Conservation (phyloP, 2,113 vertebrate species). For the Nothocercus julius region DNA sequence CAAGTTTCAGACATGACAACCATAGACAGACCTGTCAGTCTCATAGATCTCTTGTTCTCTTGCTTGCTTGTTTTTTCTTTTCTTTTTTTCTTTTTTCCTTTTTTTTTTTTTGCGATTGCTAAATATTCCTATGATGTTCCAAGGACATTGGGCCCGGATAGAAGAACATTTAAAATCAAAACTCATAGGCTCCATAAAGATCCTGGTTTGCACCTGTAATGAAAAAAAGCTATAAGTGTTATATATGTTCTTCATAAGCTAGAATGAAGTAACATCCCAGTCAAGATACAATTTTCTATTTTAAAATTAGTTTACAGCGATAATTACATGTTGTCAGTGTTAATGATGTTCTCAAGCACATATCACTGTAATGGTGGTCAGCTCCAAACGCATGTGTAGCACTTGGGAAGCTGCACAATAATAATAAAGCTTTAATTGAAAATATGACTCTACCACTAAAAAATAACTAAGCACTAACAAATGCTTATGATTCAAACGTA, state of each 20-base stretch:
- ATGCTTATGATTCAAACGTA: not conserved
- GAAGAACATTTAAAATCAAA: not conserved
- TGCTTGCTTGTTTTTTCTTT: too few species aligned
- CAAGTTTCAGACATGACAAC: conserved; percentile 72
- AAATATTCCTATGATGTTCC: not conserved
- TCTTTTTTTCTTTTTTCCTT: too few species aligned
- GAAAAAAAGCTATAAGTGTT: not conserved
- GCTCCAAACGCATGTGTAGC: fast-evolving
- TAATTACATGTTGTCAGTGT: not conserved
- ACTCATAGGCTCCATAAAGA: not conserved
- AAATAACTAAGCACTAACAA: not conserved
- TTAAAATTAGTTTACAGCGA: not conserved
- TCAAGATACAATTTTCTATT: not conserved
- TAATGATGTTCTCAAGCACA: not conserved
- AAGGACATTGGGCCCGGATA: fast-evolving
- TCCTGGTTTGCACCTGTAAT: not conserved
- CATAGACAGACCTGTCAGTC: too few species aligned
- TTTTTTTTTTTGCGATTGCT: not conserved
- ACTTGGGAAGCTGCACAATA: not conserved
- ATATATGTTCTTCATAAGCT: not conserved
- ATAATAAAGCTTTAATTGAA: not conserved
- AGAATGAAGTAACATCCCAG: not conserved
- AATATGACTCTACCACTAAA: not conserved
- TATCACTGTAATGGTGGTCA: not conserved
- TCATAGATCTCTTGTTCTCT: too few species aligned